Evolutionary conservation across 2,797 vertebrate genomes (phyloP), one percentile per base, ranked within the genome.

Genomic region (Pangasius mekongensis): DNA sequence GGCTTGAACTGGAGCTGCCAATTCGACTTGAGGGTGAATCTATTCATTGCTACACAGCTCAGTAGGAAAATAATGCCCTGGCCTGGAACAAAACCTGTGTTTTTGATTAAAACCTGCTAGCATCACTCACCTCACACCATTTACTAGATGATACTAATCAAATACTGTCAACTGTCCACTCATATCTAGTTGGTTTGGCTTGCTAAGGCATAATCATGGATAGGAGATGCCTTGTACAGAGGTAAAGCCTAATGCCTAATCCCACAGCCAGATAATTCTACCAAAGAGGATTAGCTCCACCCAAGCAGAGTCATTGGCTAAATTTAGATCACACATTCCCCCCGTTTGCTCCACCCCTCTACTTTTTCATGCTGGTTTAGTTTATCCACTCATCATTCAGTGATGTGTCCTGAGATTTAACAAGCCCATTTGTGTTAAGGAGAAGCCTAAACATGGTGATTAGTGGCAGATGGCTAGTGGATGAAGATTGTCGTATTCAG

Each of bases 211-310:
- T 95, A 95, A 94, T 95, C 95, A 93, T 92, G 92, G 93, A 94
- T 94, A 96, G 94, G 94, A 93, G 92, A 94, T 95, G 94, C 95
- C 93, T 93, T 92, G 93, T 90, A 94, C 93, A 92, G 92, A 95
- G 92, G 94, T 95, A 97, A 97, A 96, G 93, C 96, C 47, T 47
- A 47, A 47, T 92, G 94, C 96, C 93, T 99, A 99, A 99, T 98
- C 97, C 97, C 84, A 92, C 90, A 93, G 94, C 93, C 95, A 95
- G 96, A 97, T 97, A 97, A 97, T 97, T 96, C 92, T 92, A 89
- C 83, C 90, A 97, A 99, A 99, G 98, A 97, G 96, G 98, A 99
- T 99, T 98, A 99, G 95, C 95, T 94, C 96, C 94, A 92, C 96
- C 96, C 95, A 91, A 92, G 94, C 94, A 95, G 92, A 96, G 94